Base-by-base conservation (phyloP, 2,113 vertebrate genomes). In the Lipophrys pholis region DNA sequence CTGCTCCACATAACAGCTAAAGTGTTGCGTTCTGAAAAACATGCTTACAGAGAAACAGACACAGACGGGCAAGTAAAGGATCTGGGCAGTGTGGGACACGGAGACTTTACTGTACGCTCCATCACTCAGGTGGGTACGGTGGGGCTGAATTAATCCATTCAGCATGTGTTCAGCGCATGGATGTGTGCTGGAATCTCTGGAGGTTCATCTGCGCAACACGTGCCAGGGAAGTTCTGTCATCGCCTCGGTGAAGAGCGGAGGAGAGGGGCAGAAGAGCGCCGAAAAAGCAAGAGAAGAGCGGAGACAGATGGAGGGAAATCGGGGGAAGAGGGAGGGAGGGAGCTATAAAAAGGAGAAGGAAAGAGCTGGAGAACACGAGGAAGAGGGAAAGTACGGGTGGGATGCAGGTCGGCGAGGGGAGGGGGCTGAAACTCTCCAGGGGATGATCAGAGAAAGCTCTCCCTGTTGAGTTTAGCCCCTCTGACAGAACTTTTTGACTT, bases 141-240 rank as follows among this genome's bases (percentile, higher is more conserved):
- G 7, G 43, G 45, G 10, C 38, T 80, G 69, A 74, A 60, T 71
- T 68, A 80, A 89, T 89, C 70, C 68, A 51, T 87, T 74, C 66
- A 81, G 42, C 84, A 85, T 84, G 76, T 87, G 82, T 75, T 63
- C 16, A 14, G 38, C 30, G 68, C n/a, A 66, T 64, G 74, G 15
- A 69, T 69, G 59, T 76, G 43, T 17, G 65, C 64, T 48, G 1
- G 2, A 69, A 54, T 65, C 74, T 76, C 72, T 81, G 60, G 49
- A 84, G 82, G 74, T 83, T 82, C 82, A 86, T 91, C 73, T 86
- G 86, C 1, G 36, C 74, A 91, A 86, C 85, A 92, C 75, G 74
- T 91, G 90, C 89, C 82, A 67, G 69, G 84, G 81, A 76, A 60
- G 75, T 80, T 91, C 90, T 90, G 86, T 92, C 90, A 84, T 76